Base-by-base conservation (phyloP, 2,797 vertebrate species). In the Poeciliopsis paucimaculata region DNA sequence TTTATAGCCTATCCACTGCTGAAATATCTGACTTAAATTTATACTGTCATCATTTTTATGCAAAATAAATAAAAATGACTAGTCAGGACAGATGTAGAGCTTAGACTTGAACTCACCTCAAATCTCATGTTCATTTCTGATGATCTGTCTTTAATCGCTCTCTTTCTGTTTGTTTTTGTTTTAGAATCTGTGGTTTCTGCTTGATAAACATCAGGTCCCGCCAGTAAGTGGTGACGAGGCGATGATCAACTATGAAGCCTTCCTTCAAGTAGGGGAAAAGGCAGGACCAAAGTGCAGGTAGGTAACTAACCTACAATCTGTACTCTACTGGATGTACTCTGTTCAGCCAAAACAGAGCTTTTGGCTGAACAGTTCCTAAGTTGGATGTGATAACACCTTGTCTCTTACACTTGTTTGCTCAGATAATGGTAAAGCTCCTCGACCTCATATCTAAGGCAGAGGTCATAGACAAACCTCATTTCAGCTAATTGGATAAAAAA, bases 201-300 rank as follows among this genome's bases (percentile, higher is more conserved):
- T 99, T 23, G 98, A 99, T 91, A 99, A 99, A 90, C 97, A 99
- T 89, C 98, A 99, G 91, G 98, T 98, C 15, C 97, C 96, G 79
- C 98, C 98, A 18, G 91, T 97, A 91, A 96, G 92, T 82, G 97
- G 98, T 39, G 98, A 99, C 68, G 98, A 99, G 93, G 98, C 98
- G 82, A 98, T 99, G 97, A 99, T 99, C 87, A 99, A 96, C 94
- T 99, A 99, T 76, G 97, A 98, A 87, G 97, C 96, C 79, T 99
- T 97, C 93, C 91, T 98, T 92, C 96, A 97, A 91, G 98, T 99
- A 79, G 97, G 97, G 79, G 97, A 98, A 84, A 97, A 97, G 91
- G 97, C 98, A 45, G 98, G 98, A 82, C 87, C 95, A 47, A 99
- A 99, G 89, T 99, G 98, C 97, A 97, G 95, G 98, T 99, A 93